These are phyloP conservation scores for Trichonephila inaurata DNA, from an alignment of 1,140 invertebrate species.

Conservation along the genomic window DNA sequence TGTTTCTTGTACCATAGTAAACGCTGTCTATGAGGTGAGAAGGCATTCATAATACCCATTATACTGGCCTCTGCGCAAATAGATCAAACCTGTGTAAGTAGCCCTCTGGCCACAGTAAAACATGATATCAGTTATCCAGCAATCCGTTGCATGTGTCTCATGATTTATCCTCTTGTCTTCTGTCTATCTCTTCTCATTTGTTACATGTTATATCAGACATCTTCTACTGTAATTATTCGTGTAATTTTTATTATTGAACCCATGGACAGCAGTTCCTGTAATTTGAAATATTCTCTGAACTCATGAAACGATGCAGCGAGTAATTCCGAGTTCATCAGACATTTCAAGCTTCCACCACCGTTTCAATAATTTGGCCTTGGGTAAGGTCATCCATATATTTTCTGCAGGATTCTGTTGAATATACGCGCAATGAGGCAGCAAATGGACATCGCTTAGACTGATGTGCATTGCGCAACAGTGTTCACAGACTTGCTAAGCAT, in stretches of 20 bases:
- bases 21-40: neutral
- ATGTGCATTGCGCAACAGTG: neutral
- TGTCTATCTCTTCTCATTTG: neutral
- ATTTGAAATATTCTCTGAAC: neutral
- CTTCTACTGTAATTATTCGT: neutral
- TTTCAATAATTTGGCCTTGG: neutral
- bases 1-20: neutral
- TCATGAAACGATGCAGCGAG: neutral
- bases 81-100: neutral
- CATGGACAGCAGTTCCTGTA: neutral
- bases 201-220: neutral
- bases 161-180: neutral
- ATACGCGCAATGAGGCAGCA: neutral
- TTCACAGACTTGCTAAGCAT: neutral
- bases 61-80: neutral
- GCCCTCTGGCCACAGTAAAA: neutral
- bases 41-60: neutral
- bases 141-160: neutral
- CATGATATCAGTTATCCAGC: neutral
- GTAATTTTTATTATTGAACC: neutral
- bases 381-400: neutral
- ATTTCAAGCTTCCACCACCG: neutral
- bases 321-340: neutral
- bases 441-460: neutral
- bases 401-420: neutral